These are phyloP conservation scores for Philereme transversata DNA, from an alignment of 2,888 invertebrate genomes.

Conservation along the genomic window DNA sequence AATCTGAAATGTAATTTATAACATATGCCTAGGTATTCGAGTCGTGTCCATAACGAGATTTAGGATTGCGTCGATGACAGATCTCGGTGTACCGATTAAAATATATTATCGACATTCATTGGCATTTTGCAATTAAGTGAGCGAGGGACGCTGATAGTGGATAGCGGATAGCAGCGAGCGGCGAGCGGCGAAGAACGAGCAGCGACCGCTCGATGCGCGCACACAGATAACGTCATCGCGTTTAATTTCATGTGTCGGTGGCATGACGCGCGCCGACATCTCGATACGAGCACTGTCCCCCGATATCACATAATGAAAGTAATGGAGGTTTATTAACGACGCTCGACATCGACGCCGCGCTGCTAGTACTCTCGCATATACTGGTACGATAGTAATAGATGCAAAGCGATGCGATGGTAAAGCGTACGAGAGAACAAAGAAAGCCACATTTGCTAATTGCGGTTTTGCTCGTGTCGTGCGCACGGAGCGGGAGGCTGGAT, in stretches of 20 bases:
- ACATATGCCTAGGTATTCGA: conserved; percentile 79
- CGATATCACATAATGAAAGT: conserved; percentile 83
- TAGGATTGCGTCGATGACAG: conserved; percentile 76
- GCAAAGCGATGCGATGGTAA: conserved; percentile 66
- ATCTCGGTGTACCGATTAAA: conserved; percentile 68
- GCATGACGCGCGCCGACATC: conserved; percentile 78
- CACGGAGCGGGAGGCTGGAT: conserved; percentile 80
- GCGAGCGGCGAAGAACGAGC: conserved; percentile 49
- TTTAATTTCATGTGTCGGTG: conserved; percentile 80
- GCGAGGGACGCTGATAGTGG: conserved; percentile 57
- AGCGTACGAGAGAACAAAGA: conserved; percentile 83
- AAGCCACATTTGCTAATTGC: conserved; percentile 84
- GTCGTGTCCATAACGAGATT: conserved; percentile 82
- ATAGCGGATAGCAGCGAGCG: conserved; percentile 27
- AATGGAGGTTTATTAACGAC: conserved; percentile 82
- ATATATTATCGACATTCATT: conserved; percentile 78
- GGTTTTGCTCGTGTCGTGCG: conserved; percentile 82
- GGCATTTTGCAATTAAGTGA: conserved; percentile 79
- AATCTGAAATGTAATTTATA: conserved; percentile 82
- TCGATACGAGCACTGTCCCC: conserved; percentile 78
- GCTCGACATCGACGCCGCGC: conserved; percentile 61
- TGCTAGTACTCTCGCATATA: conserved; percentile 42
- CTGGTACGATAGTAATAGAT: conserved; percentile 72
- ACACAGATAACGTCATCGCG: conserved; percentile 79
- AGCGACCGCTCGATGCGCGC: conserved; percentile 64